These are phyloP conservation scores for Echinarachnius parma DNA, from an alignment of 53 echinoderm and acorn worm species.

Conservation along the genomic window DNA sequence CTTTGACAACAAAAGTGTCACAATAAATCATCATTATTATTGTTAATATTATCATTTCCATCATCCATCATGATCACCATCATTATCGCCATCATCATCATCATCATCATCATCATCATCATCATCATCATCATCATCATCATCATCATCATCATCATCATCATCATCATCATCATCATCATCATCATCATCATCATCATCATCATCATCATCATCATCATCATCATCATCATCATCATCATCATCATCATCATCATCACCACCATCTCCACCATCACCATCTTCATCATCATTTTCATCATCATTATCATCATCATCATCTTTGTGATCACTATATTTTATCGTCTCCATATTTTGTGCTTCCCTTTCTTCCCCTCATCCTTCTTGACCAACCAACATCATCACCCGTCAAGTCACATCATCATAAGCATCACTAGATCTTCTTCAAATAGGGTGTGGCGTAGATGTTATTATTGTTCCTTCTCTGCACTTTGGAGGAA, in stretches of 20 bases:
- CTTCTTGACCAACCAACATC: too few relatives aligned
- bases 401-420: too few relatives aligned
- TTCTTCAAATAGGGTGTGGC: too few relatives aligned
- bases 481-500: too few relatives aligned
- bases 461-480: too few relatives aligned
- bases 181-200: neutral
- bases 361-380: too few relatives aligned
- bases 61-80: neutral
- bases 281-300: neutral
- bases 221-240: neutral
- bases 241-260: conserved; percentile 6
- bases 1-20: too few relatives aligned
- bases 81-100: neutral
- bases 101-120: neutral
- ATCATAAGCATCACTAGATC: too few relatives aligned
- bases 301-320: neutral
- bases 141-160: neutral
- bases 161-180: conserved; percentile 13
- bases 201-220: conserved; percentile 11
- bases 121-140: neutral
- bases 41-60: neutral
- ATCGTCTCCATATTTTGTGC: too few relatives aligned
- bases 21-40: neutral
- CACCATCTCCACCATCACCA: neutral
- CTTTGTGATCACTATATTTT: too few relatives aligned